Percentiles rank a stretch among this genome's conserved stretches.
Conservation (phyloP, 2,113 vertebrate genomes). For the Odocoileus hemionus region DNA sequence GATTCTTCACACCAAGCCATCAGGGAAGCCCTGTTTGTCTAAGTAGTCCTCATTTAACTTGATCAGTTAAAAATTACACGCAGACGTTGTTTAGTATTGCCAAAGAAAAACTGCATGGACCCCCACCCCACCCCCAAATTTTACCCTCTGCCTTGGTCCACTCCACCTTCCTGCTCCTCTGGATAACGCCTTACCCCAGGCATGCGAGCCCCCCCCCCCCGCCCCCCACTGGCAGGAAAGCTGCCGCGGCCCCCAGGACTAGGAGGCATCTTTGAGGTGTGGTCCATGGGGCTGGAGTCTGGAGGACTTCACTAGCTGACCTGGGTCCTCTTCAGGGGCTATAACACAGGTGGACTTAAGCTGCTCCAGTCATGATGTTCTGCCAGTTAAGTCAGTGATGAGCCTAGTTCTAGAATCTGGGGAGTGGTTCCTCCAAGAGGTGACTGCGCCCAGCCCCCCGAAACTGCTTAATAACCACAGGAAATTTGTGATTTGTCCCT, state of each 20-base stretch:
- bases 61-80: not conserved
- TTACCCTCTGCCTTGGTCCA: not conserved
- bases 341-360: not conserved
- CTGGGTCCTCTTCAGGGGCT: not conserved
- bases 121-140: not conserved
- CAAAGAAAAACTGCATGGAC: not conserved
- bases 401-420: slow-evolving; percentile 30
- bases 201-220: not conserved
- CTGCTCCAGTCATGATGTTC: not conserved
- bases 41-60: not conserved
- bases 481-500: slow-evolving; percentile 70
- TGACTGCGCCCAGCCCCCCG: not conserved
- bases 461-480: slow-evolving; percentile 45
- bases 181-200: not conserved
- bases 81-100: not conserved
- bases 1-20: not conserved
- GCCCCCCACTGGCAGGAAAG: not conserved
- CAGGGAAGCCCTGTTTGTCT: not conserved
- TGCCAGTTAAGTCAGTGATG: not conserved
- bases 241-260: not conserved
- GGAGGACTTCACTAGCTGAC: not conserved
- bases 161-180: not conserved
- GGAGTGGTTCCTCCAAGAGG: not conserved
- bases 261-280: not conserved
- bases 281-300: not conserved